Percentiles rank a stretch among this genome's conserved stretches.
Conservation (phyloP, 2,888 invertebrate genomes). For the Plagodis pulveraria region DNA sequence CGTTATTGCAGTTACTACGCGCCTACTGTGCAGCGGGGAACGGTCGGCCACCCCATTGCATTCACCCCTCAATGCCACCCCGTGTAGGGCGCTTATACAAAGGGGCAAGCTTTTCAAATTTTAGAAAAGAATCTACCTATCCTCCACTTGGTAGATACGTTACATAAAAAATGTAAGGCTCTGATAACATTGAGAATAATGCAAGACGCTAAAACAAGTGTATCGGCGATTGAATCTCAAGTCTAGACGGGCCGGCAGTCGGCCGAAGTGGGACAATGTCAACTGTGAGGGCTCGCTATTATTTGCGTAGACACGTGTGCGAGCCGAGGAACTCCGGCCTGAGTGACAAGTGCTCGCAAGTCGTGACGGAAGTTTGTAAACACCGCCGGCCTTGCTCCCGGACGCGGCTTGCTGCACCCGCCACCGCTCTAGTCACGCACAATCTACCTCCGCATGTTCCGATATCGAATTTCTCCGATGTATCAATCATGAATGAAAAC, state of each 20-base stretch:
- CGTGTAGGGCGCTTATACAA: slow-evolving; percentile 68
- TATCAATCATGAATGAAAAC: slow-evolving; percentile 67
- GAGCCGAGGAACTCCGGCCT: slow-evolving; percentile 50
- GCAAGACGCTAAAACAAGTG: slow-evolving; percentile 55
- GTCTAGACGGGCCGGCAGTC: slow-evolving; percentile 72
- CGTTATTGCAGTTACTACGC: slow-evolving; percentile 84
- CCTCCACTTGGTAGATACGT: slow-evolving; percentile 35
- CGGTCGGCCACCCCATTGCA: slow-evolving; percentile 73
- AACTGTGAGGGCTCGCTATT: slow-evolving; percentile 78
- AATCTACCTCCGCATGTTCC: slow-evolving; percentile 51
- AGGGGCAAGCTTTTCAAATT: slow-evolving; percentile 72
- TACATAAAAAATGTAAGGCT: slow-evolving; percentile 31
- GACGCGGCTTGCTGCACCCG: slow-evolving; percentile 54
- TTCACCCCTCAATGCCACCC: slow-evolving; percentile 70
- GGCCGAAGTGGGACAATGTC: slow-evolving; percentile 76
- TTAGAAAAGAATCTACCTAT: slow-evolving; percentile 62
- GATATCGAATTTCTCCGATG: slow-evolving; percentile 64
- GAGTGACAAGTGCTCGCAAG: slow-evolving; percentile 74
- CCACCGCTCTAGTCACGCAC: slow-evolving; percentile 62
- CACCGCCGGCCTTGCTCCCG: slow-evolving; percentile 79
- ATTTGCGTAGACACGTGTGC: slow-evolving; percentile 81
- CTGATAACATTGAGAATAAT: slow-evolving; percentile 48
- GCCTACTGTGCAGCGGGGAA: slow-evolving; percentile 76
- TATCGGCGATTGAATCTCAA: slow-evolving; percentile 69
- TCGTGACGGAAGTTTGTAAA: slow-evolving; percentile 82